A percentile compares a stretch with the other conserved stretches of the same genome.
Conservation (phyloP, 2,797 vertebrate genomes). For the Alca torda region DNA sequence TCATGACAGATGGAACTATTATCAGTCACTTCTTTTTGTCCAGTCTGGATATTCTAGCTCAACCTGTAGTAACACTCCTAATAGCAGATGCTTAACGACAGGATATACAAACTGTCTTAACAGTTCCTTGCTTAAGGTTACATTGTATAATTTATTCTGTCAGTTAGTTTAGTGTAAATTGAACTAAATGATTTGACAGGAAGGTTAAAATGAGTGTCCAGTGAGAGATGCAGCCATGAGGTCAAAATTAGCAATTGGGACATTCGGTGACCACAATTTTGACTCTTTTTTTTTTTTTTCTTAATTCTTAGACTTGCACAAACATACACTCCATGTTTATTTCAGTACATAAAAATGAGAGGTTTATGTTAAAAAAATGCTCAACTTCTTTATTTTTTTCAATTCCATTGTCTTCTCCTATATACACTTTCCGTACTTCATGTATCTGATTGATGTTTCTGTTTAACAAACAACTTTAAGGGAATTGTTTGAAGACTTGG, state of each 20-base stretch:
- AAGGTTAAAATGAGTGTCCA: background rate
- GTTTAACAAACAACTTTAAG: background rate
- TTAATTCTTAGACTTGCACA: background rate
- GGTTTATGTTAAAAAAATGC: background rate
- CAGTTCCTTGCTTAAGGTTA: background rate
- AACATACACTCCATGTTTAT: background rate
- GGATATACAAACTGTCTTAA: background rate
- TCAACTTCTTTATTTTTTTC: accelerated
- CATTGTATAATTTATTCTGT: background rate
- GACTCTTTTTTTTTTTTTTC: background rate
- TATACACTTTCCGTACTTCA: background rate
- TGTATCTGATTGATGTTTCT: background rate
- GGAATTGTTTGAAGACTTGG: background rate
- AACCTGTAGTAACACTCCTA: background rate
- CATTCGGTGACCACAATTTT: background rate
- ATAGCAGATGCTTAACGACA: background rate
- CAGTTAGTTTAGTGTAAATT: background rate
- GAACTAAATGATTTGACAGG: background rate
- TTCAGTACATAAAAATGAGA: background rate
- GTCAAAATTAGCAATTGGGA: background rate
- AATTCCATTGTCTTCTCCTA: background rate
- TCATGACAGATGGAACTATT: background rate
- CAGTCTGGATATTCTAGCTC: background rate
- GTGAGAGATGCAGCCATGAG: background rate
- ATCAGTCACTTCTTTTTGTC: background rate